Evolutionary conservation across 1,140 invertebrate species (phyloP), one percentile per base, ranked within the genome.

Genomic region (Galendromus occidentalis): DNA sequence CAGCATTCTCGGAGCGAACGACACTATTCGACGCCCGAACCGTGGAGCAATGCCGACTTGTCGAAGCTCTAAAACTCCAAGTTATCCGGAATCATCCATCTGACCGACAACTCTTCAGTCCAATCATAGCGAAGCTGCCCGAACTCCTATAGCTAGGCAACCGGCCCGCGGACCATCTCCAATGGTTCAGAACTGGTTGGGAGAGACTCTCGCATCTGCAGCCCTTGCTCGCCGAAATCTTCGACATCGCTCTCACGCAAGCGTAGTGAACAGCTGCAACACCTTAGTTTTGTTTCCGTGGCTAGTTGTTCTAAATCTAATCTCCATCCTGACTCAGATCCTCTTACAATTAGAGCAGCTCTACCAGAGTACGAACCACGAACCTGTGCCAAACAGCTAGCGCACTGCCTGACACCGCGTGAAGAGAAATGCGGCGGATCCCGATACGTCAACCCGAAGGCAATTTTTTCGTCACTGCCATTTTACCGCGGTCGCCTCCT

Each of bases 191-290:
- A 67, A 77, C 82, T 66, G 86, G 92, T 76, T 94, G 90, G 90
- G 81, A 81, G 66, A 84, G 85, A 70, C 80, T 93, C 41, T 81
- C 83, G 67, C 69, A 75, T 64, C 80, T 94, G 71, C 91, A 91
- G 39, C 89, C 91, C 1, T 82, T 97, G 42, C 95, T 93, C 75
- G 88, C 91, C 28, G 92, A 97, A 78, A 94, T 95, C 71, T 96
- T 94, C 76, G 92, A 97, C 81, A 94, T 97, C 79, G 89, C 91
- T 22, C 51, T 59, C 51, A 17, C 25, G 51, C 51, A 29, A 59
- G 51, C 51, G 51, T 39, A 39, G 33, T 39, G 33, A 6, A 39
- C 33, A 39, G 33, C 33, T 39, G 9, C 33, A 39, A 9, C 33
- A 39, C 33, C 4, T 39, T 39, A 9, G 9, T 9, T 6, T 39